Evolutionary conservation across 35 echinoderm and acorn worm species (phyloP), one percentile per base, ranked within the genome.

Genomic region (Nesometra sesokonis): DNA sequence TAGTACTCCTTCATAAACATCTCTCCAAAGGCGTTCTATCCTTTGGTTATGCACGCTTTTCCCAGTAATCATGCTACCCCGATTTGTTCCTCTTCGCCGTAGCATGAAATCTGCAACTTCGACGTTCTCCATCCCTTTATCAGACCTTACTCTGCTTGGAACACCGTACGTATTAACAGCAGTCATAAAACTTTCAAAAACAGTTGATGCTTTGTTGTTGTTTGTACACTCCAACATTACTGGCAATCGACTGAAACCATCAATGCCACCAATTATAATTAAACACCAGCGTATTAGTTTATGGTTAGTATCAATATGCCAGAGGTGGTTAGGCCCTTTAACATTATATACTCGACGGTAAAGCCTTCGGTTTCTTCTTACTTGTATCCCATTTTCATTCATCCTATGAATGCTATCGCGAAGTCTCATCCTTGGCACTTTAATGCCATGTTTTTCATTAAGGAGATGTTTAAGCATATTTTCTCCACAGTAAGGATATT

Each of bases 11-110:
- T 89, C 46, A 79, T 52, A 89, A 33, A 96, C 83, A 79, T 96
- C 93, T 32, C 88, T 38, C 91, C 90, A 97, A 32, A 97, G 82
- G 35, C 94, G 33, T 57, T 97, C 94, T 1, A 97, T 97, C 0
- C 94, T 33, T 34, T 80, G 47, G 32, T 97, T 97, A 33, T 93
- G 94, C 0, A 90, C 87, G 77, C 91, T 93, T 17, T 67, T 81
- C 4, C 91, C 86, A 23, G 82, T 37, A 23, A 93, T 93, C 27
- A 89, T 84, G 29, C 82, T 88, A 13, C 87, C 78, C 34, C 91
- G 78, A 17, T 81, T 35, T 9, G 81, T 82, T 46, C 91, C 86
- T 76, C 83, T 78, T 13, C 82, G 36, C 3, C 84, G n/a, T 9
- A 85, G 17, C 91, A 93, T 89, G 40, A 37, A 91, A 15, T 19